A percentile compares a stretch with the other conserved stretches of the same genome.
phyloP scores from a whole-genome alignment of 2,888 invertebrate species.

The Dryocosmus kuriphilus region DNA sequence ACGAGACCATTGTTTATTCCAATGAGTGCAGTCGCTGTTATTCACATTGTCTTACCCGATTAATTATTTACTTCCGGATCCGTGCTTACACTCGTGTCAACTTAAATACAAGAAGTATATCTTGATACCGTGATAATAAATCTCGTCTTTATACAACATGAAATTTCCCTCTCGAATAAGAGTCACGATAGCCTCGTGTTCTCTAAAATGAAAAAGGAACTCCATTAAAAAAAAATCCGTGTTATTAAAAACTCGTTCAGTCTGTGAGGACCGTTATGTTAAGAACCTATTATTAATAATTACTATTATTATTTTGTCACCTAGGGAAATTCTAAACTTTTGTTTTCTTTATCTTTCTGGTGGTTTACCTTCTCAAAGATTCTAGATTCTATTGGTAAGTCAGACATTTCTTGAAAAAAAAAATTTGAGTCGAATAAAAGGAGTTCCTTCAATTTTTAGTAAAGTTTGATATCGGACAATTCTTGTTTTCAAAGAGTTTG shows the following conservation, averaged over 20 bases:
- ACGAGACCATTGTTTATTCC: slow-evolving; percentile 28
- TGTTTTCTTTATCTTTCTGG: background rate
- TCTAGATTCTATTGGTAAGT: too few species aligned
- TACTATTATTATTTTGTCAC: too few species aligned
- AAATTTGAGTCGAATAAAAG: background rate
- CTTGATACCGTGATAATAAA: slow-evolving; percentile 23
- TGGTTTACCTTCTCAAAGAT: background rate
- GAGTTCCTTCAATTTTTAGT: background rate
- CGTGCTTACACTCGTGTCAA: slow-evolving; percentile 16
- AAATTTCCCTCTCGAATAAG: slow-evolving; percentile 1
- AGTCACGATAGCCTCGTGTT: slow-evolving; percentile 4
- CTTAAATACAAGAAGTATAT: slow-evolving; percentile 30
- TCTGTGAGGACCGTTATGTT: too few species aligned
- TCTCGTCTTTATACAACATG: slow-evolving; percentile 10
- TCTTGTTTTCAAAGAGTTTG: background rate
- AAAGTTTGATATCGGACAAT: background rate
- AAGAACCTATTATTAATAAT: too few species aligned
- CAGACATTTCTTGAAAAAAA: too few species aligned
- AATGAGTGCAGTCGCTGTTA: slow-evolving; percentile 15
- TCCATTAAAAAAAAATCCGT: background rate
- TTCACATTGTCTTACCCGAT: slow-evolving; percentile 26
- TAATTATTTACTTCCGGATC: slow-evolving; percentile 40
- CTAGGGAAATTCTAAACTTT: background rate
- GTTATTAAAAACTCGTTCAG: background rate
- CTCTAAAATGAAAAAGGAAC: background rate